phyloP scores from a whole-genome alignment of 2,113 vertebrate genomes.

The Myiozetetes cayanensis region DNA sequence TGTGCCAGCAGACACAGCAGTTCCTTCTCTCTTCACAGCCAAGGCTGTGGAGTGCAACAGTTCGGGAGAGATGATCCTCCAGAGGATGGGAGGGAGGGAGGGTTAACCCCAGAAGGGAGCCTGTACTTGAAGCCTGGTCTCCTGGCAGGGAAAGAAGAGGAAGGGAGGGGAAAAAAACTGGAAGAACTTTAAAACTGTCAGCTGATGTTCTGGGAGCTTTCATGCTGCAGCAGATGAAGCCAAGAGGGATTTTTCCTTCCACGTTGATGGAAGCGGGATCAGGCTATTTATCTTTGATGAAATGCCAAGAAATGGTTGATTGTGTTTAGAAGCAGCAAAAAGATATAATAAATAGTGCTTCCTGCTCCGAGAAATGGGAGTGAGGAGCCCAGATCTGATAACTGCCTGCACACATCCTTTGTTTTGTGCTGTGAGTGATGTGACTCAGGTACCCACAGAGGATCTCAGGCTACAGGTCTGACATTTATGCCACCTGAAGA shows the following conservation, averaged over 20 bases:
- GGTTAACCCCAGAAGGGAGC: neutral
- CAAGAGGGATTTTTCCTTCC: neutral
- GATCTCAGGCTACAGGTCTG: neutral
- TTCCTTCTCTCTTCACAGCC: neutral
- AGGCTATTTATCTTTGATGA: conserved; percentile 34
- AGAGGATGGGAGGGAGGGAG: neutral
- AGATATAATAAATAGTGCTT: neutral
- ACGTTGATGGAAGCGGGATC: neutral
- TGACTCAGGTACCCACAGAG: neutral
- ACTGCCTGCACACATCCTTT: neutral
- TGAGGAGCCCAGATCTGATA: neutral
- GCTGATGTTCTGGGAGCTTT: neutral
- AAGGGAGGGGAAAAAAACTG: neutral
- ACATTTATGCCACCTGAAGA: neutral
- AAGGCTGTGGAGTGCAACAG: fast-evolving
- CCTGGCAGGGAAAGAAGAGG: neutral
- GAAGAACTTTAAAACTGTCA: neutral
- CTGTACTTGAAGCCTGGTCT: neutral
- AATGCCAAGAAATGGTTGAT: neutral
- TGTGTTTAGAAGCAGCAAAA: neutral
- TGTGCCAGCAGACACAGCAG: fast-evolving
- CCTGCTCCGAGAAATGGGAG: neutral
- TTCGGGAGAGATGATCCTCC: neutral
- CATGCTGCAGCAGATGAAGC: neutral
- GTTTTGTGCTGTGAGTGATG: neutral